A percentile compares a stretch with the other conserved stretches of the same genome.
Conservation (phyloP, 1,140 invertebrate genomes). For the Calosoma granatense region DNA sequence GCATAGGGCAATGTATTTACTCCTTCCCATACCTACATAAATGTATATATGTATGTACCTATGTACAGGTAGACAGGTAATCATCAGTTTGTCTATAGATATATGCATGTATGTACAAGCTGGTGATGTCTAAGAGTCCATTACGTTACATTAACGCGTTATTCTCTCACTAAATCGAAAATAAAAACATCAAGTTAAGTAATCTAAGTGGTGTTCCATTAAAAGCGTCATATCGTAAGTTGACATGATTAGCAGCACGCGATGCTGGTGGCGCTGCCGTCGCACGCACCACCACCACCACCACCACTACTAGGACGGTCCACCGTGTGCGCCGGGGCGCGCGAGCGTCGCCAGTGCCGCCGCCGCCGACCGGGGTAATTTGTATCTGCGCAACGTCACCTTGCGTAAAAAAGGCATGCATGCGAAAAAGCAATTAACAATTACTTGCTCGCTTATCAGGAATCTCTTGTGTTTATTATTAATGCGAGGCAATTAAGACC, state of each 20-base stretch:
- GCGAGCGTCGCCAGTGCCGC: not conserved
- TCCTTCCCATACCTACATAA: not conserved
- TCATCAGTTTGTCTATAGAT: not conserved
- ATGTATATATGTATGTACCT: not conserved
- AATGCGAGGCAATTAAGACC: constrained; percentile 31
- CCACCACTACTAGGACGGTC: too few relatives aligned
- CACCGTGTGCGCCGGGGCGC: not conserved
- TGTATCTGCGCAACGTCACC: constrained; percentile 6
- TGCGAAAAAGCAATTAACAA: constrained; percentile 35
- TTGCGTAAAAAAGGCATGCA: constrained; percentile 25
- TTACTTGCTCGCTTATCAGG: constrained; percentile 29
- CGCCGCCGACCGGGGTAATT: not conserved
- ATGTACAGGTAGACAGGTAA: not conserved
- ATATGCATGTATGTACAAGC: not conserved
- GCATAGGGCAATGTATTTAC: not conserved
- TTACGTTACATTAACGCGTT: constrained; percentile 21
- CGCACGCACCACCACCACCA: not conserved
- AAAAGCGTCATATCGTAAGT: constrained; percentile 23
- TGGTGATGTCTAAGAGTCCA: constrained; percentile 6
- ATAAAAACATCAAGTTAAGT: constrained; percentile 28
- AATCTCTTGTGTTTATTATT: constrained; percentile 35
- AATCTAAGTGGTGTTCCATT: constrained; percentile 29
- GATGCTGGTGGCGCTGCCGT: constrained; percentile 6
- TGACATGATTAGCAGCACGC: constrained; percentile 22
- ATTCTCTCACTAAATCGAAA: constrained; percentile 21